Conservation (phyloP, 2,888 invertebrate genomes). For the Parapristionchus giblindavisi region DNA sequence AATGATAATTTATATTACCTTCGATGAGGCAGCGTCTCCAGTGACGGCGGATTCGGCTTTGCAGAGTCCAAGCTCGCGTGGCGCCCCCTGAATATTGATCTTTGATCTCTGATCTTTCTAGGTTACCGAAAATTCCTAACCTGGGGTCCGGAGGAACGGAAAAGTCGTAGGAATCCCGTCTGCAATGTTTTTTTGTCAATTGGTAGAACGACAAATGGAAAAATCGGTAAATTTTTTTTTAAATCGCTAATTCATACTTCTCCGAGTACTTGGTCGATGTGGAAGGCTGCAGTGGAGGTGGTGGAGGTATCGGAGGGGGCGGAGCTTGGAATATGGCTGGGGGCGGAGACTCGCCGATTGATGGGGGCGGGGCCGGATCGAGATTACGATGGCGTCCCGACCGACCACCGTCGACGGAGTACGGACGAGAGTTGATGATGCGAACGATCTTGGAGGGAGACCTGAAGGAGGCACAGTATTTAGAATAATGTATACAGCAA, state of each 20-base stretch:
- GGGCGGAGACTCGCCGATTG: not conserved
- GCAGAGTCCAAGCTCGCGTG: not conserved
- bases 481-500: too few species aligned
- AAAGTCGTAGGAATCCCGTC: too few species aligned
- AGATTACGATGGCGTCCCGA: not conserved
- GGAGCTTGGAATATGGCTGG: not conserved
- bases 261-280: not conserved
- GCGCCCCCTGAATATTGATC: not conserved
- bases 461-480: too few species aligned
- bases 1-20: too few species aligned
- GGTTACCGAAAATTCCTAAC: too few species aligned
- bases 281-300: not conserved
- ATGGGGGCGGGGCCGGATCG: not conserved
- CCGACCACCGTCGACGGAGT: constrained; percentile 19
- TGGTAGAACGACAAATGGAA: not conserved
- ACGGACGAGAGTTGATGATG: constrained; percentile 27
- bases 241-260: not conserved
- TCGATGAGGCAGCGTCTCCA: not conserved
- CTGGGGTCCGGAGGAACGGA: too few species aligned
- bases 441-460: constrained; percentile 31
- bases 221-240: not conserved
- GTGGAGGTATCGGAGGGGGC: not conserved
- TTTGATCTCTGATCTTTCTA: not conserved
- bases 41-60: not conserved
- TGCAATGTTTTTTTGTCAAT: too few species aligned